phyloP scores from a whole-genome alignment of 2,113 vertebrate genomes.

The Phocoena phocoena region DNA sequence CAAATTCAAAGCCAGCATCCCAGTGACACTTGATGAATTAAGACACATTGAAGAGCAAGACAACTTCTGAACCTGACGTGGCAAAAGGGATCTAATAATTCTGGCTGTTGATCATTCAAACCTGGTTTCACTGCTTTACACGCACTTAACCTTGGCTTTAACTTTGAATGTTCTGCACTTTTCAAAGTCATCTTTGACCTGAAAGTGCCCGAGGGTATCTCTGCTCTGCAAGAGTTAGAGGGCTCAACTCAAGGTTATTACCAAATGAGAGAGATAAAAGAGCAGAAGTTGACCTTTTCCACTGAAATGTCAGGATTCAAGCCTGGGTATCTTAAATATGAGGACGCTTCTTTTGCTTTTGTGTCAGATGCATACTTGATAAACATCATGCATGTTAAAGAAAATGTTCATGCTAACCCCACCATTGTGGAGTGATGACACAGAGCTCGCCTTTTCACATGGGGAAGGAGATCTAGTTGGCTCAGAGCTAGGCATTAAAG shows the following conservation, averaged over 20 bases:
- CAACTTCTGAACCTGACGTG: neutral
- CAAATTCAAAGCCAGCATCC: neutral
- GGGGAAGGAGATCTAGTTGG: too few species aligned
- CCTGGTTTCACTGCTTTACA: slow-evolving; percentile 39
- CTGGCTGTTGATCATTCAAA: slow-evolving; percentile 41
- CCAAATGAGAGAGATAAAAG: slow-evolving; percentile 71
- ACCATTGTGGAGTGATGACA: accelerated
- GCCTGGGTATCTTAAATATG: slow-evolving; percentile 45
- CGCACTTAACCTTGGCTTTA: slow-evolving; percentile 68
- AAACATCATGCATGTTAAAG: slow-evolving; percentile 49
- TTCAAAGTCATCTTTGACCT: slow-evolving; percentile 76
- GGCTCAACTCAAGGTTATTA: slow-evolving; percentile 74
- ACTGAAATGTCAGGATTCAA: slow-evolving; percentile 73
- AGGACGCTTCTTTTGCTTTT: slow-evolving; percentile 17
- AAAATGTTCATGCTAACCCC: neutral
- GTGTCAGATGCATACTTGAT: slow-evolving; percentile 49
- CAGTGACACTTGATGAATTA: neutral
- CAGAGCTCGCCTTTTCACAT: accelerated
- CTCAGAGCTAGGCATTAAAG: neutral
- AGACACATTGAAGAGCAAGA: neutral
- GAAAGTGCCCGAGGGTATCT: slow-evolving; percentile 68
- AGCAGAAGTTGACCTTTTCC: slow-evolving; percentile 69
- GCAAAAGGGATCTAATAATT: slow-evolving; percentile 19
- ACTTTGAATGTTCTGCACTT: slow-evolving; percentile 69
- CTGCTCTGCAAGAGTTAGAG: slow-evolving; percentile 67